phyloP scores from a whole-genome alignment of 2,113 vertebrate genomes.

The Origma solitaria region DNA sequence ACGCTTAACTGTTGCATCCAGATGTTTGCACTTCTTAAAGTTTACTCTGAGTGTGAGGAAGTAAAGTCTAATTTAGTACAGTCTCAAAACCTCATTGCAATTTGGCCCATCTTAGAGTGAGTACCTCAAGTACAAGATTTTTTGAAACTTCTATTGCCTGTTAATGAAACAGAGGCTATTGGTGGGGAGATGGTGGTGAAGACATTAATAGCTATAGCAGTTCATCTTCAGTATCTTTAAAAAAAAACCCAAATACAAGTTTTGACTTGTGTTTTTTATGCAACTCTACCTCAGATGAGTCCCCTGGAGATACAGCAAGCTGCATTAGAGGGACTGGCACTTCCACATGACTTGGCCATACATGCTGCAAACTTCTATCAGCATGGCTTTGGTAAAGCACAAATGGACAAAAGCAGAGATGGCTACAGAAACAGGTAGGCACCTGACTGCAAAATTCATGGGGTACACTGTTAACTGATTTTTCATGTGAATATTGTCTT shows the following conservation, averaged over 20 bases:
- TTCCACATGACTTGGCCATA: conserved; percentile 87
- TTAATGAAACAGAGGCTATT: not conserved
- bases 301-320: conserved; percentile 82
- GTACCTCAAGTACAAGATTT: not conserved
- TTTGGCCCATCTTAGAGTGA: not conserved
- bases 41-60: not conserved
- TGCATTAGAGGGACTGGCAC: conserved; percentile 83
- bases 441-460: not conserved
- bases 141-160: not conserved
- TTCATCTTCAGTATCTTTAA: not conserved
- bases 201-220: not conserved
- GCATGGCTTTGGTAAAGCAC: conserved; percentile 81
- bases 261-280: not conserved
- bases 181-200: not conserved
- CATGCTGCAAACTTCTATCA: conserved; percentile 84
- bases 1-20: not conserved
- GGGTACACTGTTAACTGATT: not conserved
- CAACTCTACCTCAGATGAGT: conserved; percentile 75
- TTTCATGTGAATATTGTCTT: not conserved
- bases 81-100: not conserved
- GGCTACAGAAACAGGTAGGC: conserved; percentile 85
- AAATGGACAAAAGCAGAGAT: conserved; percentile 83
- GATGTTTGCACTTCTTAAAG: not conserved
- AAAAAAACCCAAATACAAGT: not conserved
- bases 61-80: not conserved